Base-by-base conservation (phyloP, 2,888 invertebrate species). In the Agonopterix heracliana region DNA sequence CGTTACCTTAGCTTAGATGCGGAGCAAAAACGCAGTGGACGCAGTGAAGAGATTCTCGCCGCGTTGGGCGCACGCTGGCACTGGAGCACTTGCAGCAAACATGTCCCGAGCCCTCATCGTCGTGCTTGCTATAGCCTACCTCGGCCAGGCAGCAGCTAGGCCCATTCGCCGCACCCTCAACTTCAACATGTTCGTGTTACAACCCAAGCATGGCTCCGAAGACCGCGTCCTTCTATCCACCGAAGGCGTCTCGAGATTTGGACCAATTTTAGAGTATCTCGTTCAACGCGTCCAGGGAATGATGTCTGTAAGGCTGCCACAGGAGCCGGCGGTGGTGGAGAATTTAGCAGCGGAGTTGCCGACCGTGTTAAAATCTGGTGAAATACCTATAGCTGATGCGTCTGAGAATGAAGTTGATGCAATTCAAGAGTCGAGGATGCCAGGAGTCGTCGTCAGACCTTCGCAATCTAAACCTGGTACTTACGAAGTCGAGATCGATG, bases 241-340 rank as follows among this genome's bases (percentile, higher is more conserved):
- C 9, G 53, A 61, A 17, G 63, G 62, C 8, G 52, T 68, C 9
- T 81, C 79, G 34, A 76, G 89, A 67, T 90, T 92, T 66, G 92
- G 92, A 14, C 90, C 91, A 1, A 66, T 92, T 38, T 61, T 92
- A 42, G 92, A 92, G 66, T 84, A 87, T 51, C 65, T 92, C 12
- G 82, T 92, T 9, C 92, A 92, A 63, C 81, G 90, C 50, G 86
- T 92, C 47, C 92, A 92, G 69, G 82, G 90, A 4, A 89, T 90
- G 56, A 91, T 90, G 68, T 92, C 92, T 0, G 86, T 90, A 10
- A 91, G 91, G 60, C 78, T 88, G 48, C 81, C 90, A 47, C 85
- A 88, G 58, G 90, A 90, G 68, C 88, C 46, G 10, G 10, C 26
- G 8, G 43, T 47, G 8, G 26, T 26, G 26, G 14, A 38, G 10